A percentile compares a stretch with the other conserved stretches of the same genome.
Conservation (phyloP, 1,140 invertebrate species). For the Tenebrio molitor region DNA sequence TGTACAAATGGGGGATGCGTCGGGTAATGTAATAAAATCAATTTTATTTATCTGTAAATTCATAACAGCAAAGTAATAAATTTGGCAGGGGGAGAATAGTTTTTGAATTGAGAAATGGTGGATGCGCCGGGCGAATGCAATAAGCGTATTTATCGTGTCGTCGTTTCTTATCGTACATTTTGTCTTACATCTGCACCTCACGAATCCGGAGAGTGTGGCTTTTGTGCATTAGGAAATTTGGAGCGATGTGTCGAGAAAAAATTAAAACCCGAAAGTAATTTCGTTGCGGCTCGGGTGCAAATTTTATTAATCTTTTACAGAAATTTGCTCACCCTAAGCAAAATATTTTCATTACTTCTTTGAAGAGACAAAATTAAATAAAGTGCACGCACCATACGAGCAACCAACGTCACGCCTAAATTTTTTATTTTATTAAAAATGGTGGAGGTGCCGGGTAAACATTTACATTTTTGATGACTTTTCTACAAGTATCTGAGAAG, state of each 20-base stretch:
- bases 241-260: neutral
- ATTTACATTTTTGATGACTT: slow-evolving; percentile 18
- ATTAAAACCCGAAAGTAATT: slow-evolving; percentile 8
- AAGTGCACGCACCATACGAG: slow-evolving; percentile 15
- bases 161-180: too few relatives aligned
- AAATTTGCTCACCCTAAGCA: slow-evolving; percentile 19
- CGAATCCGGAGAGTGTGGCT: too few relatives aligned
- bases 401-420: slow-evolving; percentile 2
- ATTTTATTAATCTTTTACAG: slow-evolving; percentile 27
- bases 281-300: slow-evolving; percentile 5
- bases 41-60: slow-evolving; percentile 12
- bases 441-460: slow-evolving; percentile 14
- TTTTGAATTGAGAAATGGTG: too few relatives aligned
- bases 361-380: slow-evolving; percentile 29
- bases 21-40: slow-evolving; percentile 16
- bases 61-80: neutral
- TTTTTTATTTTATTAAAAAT: slow-evolving; percentile 25
- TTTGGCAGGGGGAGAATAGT: neutral
- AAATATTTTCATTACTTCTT: slow-evolving; percentile 34
- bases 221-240: slow-evolving; percentile 12
- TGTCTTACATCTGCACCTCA: too few relatives aligned
- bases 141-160: too few relatives aligned
- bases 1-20: slow-evolving; percentile 5
- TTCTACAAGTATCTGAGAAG: neutral
- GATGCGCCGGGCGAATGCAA: slow-evolving; percentile 3